Evolutionary conservation across 2,888 invertebrate genomes (phyloP).

Genomic region (Acleris emargana): DNA sequence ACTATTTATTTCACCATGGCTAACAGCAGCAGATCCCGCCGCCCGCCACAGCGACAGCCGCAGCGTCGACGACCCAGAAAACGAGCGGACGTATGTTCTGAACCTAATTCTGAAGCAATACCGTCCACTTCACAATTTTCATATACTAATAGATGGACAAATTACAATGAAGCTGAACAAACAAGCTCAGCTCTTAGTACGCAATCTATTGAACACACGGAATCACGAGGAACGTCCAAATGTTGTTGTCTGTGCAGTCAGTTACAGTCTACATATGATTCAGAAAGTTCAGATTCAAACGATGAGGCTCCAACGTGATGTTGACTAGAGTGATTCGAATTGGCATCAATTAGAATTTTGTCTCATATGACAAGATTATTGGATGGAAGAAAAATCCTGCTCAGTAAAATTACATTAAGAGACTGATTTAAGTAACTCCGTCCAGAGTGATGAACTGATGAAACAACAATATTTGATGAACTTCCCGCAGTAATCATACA

Average conservation of each 20-base stretch:
- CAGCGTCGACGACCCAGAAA: not conserved
- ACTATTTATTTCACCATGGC: slow-evolving; percentile 44
- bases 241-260: not conserved
- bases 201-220: not conserved
- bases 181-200: not conserved
- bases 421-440: no score
- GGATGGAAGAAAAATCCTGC: not conserved
- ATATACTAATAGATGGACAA: not conserved
- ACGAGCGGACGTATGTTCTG: not conserved
- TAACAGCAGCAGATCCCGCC: not conserved
- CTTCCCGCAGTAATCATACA: no score
- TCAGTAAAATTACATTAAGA: no score
- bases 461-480: no score
- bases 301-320: slow-evolving; percentile 15
- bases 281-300: slow-evolving; percentile 9
- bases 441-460: no score
- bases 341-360: not conserved
- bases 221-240: not conserved
- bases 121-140: not conserved
- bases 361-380: not conserved
- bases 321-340: not conserved
- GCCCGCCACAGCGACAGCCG: not conserved
- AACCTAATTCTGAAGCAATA: not conserved
- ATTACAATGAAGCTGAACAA: not conserved
- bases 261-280: not conserved